Percentiles rank a stretch among this genome's conserved stretches.
phyloP scores from a whole-genome alignment of 2,113 vertebrate genomes.

The Chionomys nivalis region DNA sequence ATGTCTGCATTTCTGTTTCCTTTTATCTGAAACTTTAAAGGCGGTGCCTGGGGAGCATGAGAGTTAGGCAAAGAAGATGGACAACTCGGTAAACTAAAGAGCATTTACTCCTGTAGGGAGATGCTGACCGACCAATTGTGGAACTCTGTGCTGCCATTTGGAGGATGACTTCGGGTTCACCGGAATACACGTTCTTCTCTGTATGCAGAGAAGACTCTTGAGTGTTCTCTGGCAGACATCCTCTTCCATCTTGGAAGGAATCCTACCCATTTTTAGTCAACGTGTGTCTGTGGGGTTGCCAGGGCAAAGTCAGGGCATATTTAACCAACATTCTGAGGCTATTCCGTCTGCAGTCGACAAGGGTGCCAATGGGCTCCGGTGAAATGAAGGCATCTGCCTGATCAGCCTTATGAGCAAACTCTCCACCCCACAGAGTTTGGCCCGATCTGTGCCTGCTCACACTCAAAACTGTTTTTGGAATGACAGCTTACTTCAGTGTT shows the following conservation, averaged over 20 bases:
- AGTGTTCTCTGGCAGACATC: background rate
- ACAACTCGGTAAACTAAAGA: background rate
- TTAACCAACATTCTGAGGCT: background rate
- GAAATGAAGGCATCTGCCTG: background rate
- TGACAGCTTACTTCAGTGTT: background rate
- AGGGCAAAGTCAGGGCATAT: background rate
- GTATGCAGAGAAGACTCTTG: background rate
- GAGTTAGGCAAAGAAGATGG: background rate
- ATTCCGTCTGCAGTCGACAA: background rate
- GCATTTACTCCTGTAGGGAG: background rate
- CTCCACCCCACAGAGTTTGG: background rate
- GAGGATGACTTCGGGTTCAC: too few relatives aligned
- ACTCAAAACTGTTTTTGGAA: background rate
- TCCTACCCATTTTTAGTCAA: background rate
- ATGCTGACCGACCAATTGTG: fast-evolving
- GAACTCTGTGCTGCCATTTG: too few relatives aligned
- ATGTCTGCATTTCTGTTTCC: background rate
- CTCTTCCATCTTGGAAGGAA: background rate
- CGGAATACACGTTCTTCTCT: fast-evolving
- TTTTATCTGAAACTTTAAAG: background rate
- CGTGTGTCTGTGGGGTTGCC: background rate
- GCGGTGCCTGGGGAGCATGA: too few relatives aligned
- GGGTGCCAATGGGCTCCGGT: background rate
- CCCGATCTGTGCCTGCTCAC: too few relatives aligned
- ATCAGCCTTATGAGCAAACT: fast-evolving